Evolutionary conservation across 2,888 invertebrate genomes (phyloP), one percentile per base, ranked within the genome.

Genomic region (Agriopis marginaria): DNA sequence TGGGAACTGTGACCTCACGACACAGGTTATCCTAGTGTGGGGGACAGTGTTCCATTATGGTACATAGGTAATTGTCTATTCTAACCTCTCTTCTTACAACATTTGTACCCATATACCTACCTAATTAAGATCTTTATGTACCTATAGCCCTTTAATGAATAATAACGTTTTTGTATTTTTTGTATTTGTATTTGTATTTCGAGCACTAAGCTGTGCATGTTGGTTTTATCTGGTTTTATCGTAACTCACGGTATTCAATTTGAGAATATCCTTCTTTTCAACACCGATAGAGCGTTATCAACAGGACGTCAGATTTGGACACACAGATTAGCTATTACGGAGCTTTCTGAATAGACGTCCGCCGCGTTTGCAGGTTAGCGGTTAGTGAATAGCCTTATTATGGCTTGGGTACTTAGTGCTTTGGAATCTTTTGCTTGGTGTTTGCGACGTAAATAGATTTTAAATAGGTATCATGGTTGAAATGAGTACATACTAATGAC

Each of bases 201-300:
- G 42, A 10, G 8, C 9, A 9, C 42, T 5, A 4, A 42, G 42
- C 42, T 49, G 5, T 4, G 5, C 32, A 32, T 32, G 32, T 32
- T 32, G 32, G 32, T 32, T 32, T 32, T 32, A 3, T 32, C 32
- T 7, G n/a, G n/a, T 54, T 32, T n/a, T 9, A 6, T 6, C 42
- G 1, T 14, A 12, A 10, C 55, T 11, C 42, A 42, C 17, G 6
- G 42, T 32, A 54, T 54, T 42, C 42, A 70, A 76, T 78, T 75
- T 68, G 56, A 66, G 67, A 40, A 51, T 72, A 62, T 70, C 65
- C 61, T 23, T 50, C 39, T 62, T 63, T 32, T 53, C 42, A 50
- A 63, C 39, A 6, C 60, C 63, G 56, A 23, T 51, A 53, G 49
- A 59, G 45, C n/a, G 54, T 51, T 64, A 64, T 64, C 55, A 55